A percentile compares a stretch with the other conserved stretches of the same genome.
Evolutionary conservation across 1,140 invertebrate species (phyloP).

Genomic region (Magallana ariakensis): DNA sequence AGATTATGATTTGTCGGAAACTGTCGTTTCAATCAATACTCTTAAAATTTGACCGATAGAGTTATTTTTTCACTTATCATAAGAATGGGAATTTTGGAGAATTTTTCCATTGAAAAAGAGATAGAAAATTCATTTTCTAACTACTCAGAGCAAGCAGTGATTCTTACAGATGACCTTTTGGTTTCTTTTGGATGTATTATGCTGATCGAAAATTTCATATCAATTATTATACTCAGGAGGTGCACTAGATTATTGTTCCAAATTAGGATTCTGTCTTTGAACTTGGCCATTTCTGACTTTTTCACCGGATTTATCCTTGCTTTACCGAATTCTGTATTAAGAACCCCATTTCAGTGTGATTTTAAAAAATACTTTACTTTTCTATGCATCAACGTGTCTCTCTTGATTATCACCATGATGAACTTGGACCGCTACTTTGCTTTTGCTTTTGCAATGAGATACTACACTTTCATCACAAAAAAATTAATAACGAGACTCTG

Average conservation of each 20-base stretch:
- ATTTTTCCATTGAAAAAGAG: too few species aligned
- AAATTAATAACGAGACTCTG: neutral
- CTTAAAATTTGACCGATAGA: too few species aligned
- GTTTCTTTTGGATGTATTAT: neutral
- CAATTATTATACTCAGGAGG: neutral
- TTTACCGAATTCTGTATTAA: neutral
- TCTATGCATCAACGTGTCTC: neutral
- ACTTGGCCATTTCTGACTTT: constrained; percentile 4
- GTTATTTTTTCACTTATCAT: too few species aligned
- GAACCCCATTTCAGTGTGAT: neutral
- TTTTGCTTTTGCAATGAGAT: neutral
- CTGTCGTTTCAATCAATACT: too few species aligned
- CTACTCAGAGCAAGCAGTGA: neutral
- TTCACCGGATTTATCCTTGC: neutral
- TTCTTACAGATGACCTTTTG: neutral
- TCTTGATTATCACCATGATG: neutral
- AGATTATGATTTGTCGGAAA: too few species aligned
- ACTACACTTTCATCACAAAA: neutral
- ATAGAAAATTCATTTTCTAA: too few species aligned
- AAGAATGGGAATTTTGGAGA: too few species aligned
- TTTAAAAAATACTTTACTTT: neutral
- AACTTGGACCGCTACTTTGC: neutral
- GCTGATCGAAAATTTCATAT: neutral
- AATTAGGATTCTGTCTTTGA: neutral
- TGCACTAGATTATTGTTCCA: neutral